Base-by-base conservation (phyloP, 2,888 invertebrate species). In the Smittia aterrima region DNA sequence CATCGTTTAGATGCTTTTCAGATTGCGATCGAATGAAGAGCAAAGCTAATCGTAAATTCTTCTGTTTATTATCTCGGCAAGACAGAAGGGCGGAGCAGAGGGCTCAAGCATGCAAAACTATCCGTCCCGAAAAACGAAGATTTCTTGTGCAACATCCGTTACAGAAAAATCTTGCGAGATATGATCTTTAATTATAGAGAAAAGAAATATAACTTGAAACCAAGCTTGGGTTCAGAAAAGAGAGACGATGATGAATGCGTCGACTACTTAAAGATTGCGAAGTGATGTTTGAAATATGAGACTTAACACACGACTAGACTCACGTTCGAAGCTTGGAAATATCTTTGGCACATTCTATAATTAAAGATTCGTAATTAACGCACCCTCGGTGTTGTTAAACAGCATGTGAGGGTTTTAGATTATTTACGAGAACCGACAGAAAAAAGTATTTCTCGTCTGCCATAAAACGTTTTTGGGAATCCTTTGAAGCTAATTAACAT, bases 251-350 rank as follows among this genome's bases (percentile, higher is more conserved):
- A 58, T 58, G 58, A 58, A 58, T 58, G 58, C 16, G 24, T 22
- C 58, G 24, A 24, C 58, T 58, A 16, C 47, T 47, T n/a, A 9
- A 32, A 32, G 2, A 58, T 58, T 58, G 58, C 58, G 58, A 58
- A 58, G 58, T 58, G 58, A 58, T 58, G 53, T 58, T 22, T 24
- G 68, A 68, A 68, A 68, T 68, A 24, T 13, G 68, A 68, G 4
- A 68, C 68, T 68, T 68, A 68, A 68, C 68, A 68, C 68, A 68
- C 68, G 41, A 47, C 68, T 66, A n/a, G 40, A 66, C 38, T 3
- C 32, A 38, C n/a, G 32, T 11, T 24, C 22, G 16, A 27, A 24
- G 20, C 32, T 66, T 66, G 66, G n/a, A 66, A n/a, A 41, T 58
- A 7, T 58, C 22, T 68, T 18, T 66, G 66, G 32, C 66, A 67